phyloP scores from a whole-genome alignment of 2,797 vertebrate genomes.

The Hybognathus amarus region DNA sequence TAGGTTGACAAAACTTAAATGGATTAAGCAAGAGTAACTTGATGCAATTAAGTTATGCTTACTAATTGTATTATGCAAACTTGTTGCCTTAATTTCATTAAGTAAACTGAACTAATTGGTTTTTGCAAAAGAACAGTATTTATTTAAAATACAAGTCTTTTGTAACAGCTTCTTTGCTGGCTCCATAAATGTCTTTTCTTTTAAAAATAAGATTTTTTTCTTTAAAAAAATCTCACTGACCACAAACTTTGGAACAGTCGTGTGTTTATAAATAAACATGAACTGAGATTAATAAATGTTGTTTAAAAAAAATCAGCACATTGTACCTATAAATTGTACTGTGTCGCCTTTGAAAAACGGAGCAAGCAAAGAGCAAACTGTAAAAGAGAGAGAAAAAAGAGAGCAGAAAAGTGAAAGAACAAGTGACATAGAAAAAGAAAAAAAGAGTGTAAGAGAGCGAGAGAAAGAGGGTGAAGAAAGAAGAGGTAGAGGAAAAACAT shows the following conservation, averaged over 20 bases:
- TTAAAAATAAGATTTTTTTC: no score
- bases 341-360: background rate
- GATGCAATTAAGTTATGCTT: no score
- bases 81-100: no score
- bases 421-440: background rate
- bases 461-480: background rate
- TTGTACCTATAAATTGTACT: background rate
- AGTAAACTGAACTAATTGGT: no score
- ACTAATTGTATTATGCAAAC: no score
- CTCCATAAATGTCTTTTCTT: background rate
- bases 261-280: background rate
- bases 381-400: background rate
- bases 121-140: background rate
- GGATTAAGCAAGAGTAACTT: no score
- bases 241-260: background rate
- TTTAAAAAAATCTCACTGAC: background rate
- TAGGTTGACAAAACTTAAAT: no score
- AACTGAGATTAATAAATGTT: background rate
- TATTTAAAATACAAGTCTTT: background rate
- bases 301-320: background rate
- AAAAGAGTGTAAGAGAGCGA: background rate
- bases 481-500: constrained; percentile 23
- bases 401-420: background rate
- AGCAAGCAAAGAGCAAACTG: background rate
- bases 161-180: background rate